phyloP scores from a whole-genome alignment of 2,888 invertebrate species.

The Arenicola marina region DNA sequence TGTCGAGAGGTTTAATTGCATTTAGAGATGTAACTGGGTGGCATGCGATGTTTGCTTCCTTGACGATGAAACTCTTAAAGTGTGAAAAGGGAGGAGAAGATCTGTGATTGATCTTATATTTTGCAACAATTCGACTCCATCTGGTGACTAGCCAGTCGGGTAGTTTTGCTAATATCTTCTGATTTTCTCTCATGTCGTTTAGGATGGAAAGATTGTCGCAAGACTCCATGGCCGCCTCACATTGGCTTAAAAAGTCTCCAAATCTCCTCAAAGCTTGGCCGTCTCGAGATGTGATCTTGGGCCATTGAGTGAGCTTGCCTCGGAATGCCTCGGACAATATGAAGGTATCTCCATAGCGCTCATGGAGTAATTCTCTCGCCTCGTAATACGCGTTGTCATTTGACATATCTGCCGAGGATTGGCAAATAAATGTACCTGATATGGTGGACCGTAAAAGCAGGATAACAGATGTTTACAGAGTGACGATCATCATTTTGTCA shows the following conservation, averaged over 20 bases:
- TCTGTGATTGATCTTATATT: slow-evolving; percentile 4
- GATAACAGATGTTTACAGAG: no score
- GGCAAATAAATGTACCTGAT: no score
- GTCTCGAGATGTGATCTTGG: slow-evolving; percentile 8
- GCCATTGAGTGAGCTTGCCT: background rate
- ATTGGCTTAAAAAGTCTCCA: slow-evolving; percentile 17
- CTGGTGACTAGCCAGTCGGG: slow-evolving; percentile 24
- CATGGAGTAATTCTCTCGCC: background rate
- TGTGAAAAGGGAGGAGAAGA: slow-evolving; percentile 22
- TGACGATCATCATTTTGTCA: no score
- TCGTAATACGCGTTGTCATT: background rate
- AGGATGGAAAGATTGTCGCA: background rate
- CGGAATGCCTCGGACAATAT: background rate
- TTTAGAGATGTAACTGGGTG: slow-evolving; percentile 27
- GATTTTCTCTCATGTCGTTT: slow-evolving; percentile 16
- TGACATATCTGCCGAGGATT: no score
- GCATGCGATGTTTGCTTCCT: slow-evolving; percentile 31
- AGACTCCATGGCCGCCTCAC: slow-evolving; percentile 3
- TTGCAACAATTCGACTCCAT: slow-evolving; percentile 23
- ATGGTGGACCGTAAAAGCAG: no score
- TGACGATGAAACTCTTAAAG: slow-evolving; percentile 20
- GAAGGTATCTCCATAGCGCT: background rate
- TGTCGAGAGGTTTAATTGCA: no score
- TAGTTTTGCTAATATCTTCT: slow-evolving; percentile 28
- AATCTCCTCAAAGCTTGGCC: slow-evolving; percentile 11